phyloP scores from a whole-genome alignment of 2,797 vertebrate species.

The Pseudomugil tenellus region DNA sequence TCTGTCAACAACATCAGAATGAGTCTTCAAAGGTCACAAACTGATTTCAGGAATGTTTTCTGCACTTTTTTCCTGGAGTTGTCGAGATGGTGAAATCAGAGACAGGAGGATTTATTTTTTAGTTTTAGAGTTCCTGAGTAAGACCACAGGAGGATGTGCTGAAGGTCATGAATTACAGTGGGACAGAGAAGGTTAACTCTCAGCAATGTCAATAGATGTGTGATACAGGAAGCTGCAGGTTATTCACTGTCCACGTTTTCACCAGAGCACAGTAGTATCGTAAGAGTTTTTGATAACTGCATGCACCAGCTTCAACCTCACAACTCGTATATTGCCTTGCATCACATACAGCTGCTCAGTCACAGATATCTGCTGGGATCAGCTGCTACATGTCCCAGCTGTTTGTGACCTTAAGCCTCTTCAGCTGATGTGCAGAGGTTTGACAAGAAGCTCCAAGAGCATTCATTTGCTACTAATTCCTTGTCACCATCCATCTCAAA shows the following conservation, averaged over 20 bases:
- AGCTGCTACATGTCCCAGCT: conserved; percentile 61
- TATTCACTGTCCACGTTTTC: conserved; percentile 1
- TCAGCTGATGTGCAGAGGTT: conserved; percentile 55
- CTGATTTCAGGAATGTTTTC: conserved; percentile 35
- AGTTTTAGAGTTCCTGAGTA: conserved; percentile 39
- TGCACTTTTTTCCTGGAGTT: conserved; percentile 38
- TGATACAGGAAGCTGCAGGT: not conserved
- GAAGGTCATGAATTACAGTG: conserved; percentile 23
- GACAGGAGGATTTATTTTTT: conserved; percentile 23
- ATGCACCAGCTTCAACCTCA: not conserved
- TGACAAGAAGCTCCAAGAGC: conserved; percentile 69
- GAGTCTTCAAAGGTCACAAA: conserved; percentile 57
- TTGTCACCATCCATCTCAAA: conserved; percentile 60
- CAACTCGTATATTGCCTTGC: not conserved
- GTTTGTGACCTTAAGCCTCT: conserved; percentile 63
- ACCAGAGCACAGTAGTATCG: not conserved
- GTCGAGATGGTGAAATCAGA: conserved; percentile 33
- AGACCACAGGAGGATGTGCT: conserved; percentile 24
- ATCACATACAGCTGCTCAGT: conserved; percentile 38
- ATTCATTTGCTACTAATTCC: conserved; percentile 74
- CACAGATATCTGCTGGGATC: conserved; percentile 55
- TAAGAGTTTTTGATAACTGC: conserved; percentile 7
- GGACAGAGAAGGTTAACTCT: conserved; percentile 7
- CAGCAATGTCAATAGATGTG: conserved; percentile 15
- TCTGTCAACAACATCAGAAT: conserved; percentile 51